Evolutionary conservation across 2,797 vertebrate species (phyloP), one percentile per base, ranked within the genome.

Genomic region (Sebastes alutus): DNA sequence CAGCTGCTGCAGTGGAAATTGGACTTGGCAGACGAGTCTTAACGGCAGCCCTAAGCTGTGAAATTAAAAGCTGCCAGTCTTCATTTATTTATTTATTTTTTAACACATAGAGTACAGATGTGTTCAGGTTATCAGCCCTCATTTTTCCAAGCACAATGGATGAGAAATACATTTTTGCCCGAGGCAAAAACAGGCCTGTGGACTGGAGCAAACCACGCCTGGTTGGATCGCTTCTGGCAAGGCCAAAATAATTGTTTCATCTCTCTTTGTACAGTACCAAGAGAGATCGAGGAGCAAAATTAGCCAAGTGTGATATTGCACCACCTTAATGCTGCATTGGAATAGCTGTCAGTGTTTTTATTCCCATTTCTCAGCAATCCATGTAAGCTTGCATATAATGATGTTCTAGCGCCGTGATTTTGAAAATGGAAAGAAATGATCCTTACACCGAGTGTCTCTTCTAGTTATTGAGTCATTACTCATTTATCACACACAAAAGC

Each of bases 261-360:
- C 82, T 82, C 52, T 38, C 59, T 60, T 25, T 29, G 56, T 66
- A 54, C 49, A 54, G 49, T 54, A 76, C 75, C 67, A 0, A 22
- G 79, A 77, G 83, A 77, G 83, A 87, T 67, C 6, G 12, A 75
- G 64, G 32, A 54, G 16, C 27, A 30, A 66, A 85, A 84, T 83
- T 87, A 92, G 58, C 78, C 87, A 52, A 82, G 89, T 90, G 90
- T 84, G 86, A 87, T 80, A 87, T 87, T 88, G 77, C 63, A 60
- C 58, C 77, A 54, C 72, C 81, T 73, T 73, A 64, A 86, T 79
- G 81, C 78, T 75, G 65, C n/a, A 22, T 35, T 52, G 66, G 67
- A 76, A 59, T 63, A 67, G 78, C 86, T 74, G 81, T 83, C 81
- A 3, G 69, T 63, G 5, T 77, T 86, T 78, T 78, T 60, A 61